These are phyloP conservation scores for Byasa hedistus DNA, from an alignment of 2,888 invertebrate species.

Conservation along the genomic window DNA sequence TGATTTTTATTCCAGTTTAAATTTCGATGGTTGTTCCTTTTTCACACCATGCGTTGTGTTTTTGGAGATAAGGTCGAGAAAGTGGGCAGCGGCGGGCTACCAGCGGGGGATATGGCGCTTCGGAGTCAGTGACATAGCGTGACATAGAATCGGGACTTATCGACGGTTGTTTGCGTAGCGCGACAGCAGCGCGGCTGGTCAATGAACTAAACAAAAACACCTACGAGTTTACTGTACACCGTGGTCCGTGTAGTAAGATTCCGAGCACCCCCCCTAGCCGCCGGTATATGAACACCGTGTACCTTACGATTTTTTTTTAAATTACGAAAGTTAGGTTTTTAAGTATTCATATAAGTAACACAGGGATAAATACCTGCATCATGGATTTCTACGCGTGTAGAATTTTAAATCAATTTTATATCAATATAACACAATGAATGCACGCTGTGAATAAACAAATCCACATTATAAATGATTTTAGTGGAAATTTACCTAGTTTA, in stretches of 20 bases:
- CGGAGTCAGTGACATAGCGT: constrained; percentile 67
- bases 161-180: constrained; percentile 74
- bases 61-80: constrained; percentile 26
- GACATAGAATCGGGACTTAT: constrained; percentile 74
- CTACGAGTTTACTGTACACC: constrained; percentile 55
- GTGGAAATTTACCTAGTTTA: background rate
- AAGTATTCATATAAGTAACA: background rate
- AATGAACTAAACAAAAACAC: constrained; percentile 78
- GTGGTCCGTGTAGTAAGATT: constrained; percentile 33
- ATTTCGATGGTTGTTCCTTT: background rate
- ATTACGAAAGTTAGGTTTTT: no score
- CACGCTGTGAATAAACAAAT: background rate
- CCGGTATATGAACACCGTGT: no score
- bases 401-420: background rate
- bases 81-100: constrained; percentile 29
- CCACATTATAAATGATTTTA: background rate
- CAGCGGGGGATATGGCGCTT: constrained; percentile 38
- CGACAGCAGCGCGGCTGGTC: constrained; percentile 66
- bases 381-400: background rate
- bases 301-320: no score
- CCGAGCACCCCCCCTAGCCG: background rate
- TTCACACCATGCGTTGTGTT: constrained; percentile 1
- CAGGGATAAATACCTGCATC: background rate
- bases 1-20: no score
- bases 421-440: background rate